A percentile compares a stretch with the other conserved stretches of the same genome.
Conservation (phyloP, 1,140 invertebrate genomes). For the Dysdera silvatica region DNA sequence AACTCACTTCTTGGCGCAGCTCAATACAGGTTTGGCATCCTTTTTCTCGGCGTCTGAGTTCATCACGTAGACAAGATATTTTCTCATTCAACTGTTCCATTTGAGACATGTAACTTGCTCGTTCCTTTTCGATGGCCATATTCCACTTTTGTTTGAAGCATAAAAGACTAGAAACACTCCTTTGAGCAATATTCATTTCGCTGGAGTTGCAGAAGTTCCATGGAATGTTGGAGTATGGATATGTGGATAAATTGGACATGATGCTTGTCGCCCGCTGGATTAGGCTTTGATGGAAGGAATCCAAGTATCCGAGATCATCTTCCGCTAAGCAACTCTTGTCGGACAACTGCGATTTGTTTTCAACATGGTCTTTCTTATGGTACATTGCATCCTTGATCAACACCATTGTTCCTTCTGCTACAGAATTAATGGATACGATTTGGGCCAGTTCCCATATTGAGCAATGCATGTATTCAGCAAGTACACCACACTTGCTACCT, state of each 20-base stretch:
- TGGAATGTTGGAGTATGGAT: conserved; percentile 7
- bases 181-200: conserved; percentile 19
- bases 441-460: conserved; percentile 18
- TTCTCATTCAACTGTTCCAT: neutral
- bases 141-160: conserved; percentile 25
- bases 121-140: neutral
- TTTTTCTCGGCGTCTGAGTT: conserved; percentile 4
- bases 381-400: conserved; percentile 20
- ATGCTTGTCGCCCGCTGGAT: conserved; percentile 2
- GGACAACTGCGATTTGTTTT: neutral
- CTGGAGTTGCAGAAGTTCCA: conserved; percentile 13
- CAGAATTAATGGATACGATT: conserved; percentile 13
- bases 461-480: conserved; percentile 22
- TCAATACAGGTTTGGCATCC: conserved; percentile 13
- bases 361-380: neutral
- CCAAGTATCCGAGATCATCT: no score
- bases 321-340: no score
- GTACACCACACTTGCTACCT: conserved; percentile 22
- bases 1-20: conserved; percentile 19
- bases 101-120: neutral
- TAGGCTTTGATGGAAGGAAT: conserved; percentile 14
- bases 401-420: conserved; percentile 13
- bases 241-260: conserved; percentile 10
- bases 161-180: conserved; percentile 24
- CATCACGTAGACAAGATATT: conserved; percentile 3